Base-by-base conservation (phyloP, 1,140 invertebrate species). In the Ceratina australensis region DNA sequence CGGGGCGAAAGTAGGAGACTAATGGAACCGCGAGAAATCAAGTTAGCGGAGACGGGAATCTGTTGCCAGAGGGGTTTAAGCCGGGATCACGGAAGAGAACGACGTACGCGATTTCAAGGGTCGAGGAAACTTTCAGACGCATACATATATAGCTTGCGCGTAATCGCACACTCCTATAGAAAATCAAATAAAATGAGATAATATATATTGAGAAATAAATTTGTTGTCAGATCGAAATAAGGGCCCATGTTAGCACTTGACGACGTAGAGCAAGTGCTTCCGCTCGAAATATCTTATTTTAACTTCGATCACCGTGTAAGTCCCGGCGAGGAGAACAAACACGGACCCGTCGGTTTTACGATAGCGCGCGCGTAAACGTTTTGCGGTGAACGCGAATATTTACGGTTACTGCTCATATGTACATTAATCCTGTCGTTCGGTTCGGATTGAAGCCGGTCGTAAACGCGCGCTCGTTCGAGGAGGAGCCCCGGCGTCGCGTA, bases 21-120 rank as follows among this genome's bases (percentile, higher is more conserved):
- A 82, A 82, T 82, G 80, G 72, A 82, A 79, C 80, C 72, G 66
- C 72, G 72, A 80, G 78, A 76, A 82, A 82, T 82, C 72, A 76
- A 79, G 72, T 79, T 82, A 79, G 61, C 10, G n/a, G 42, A 64
- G 66, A 7, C 28, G 49, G 33, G 59, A 71, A 79, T 52, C 74
- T 64, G 67, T 33, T 73, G 71, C 42, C 49, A 50, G 52, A 54
- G 71, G n/a, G 26, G 52, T 78, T 65, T 24, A 72, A 77, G 56
- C 18, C 16, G 54, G 33, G 42, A 59, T 77, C 57, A 20, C 20
- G 22, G 10, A 15, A 28, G n/a, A 59, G 49, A 24, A 18, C 24
- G 16, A 74, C n/a, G 20, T 26, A 47, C 28, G 26, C 1, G n/a
- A 42, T 57, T 57, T n/a, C n/a, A 15, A 16, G 56, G 20, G 18